Conservation (phyloP, 2,113 vertebrate species). For the Monarcha castaneiventris region DNA sequence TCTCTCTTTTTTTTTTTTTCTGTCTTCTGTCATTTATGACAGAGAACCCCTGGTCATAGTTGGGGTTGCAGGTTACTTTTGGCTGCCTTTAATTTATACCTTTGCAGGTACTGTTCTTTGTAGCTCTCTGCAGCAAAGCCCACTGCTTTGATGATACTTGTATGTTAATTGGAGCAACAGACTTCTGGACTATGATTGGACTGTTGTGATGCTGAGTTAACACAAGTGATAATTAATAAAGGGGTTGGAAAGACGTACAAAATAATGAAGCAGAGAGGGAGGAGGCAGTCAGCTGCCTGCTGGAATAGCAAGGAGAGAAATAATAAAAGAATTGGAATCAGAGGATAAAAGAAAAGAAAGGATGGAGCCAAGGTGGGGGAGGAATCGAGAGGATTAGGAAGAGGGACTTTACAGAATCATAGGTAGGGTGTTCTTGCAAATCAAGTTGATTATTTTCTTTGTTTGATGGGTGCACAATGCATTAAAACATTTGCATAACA, state of each 20-base stretch:
- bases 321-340: neutral
- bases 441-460: neutral
- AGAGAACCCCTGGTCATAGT: neutral
- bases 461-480: neutral
- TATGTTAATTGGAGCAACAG: neutral
- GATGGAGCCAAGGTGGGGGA: neutral
- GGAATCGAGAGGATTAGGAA: neutral
- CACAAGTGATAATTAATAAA: neutral
- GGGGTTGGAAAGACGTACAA: neutral
- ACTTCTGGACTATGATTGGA: neutral
- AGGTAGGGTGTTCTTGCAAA: constrained; percentile 12
- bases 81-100: neutral
- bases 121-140: neutral
- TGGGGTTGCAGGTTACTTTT: neutral
- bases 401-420: neutral
- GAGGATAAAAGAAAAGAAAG: neutral
- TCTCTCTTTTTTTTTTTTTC: neutral
- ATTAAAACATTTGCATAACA: constrained; percentile 13
- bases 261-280: neutral
- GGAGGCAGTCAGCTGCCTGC: neutral
- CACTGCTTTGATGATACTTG: neutral
- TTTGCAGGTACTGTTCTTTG: neutral
- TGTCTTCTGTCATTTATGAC: neutral
- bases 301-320: neutral
- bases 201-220: neutral